These are phyloP conservation scores for Drosophila incognita DNA, from an alignment of 2,888 invertebrate genomes.

Conservation along the genomic window DNA sequence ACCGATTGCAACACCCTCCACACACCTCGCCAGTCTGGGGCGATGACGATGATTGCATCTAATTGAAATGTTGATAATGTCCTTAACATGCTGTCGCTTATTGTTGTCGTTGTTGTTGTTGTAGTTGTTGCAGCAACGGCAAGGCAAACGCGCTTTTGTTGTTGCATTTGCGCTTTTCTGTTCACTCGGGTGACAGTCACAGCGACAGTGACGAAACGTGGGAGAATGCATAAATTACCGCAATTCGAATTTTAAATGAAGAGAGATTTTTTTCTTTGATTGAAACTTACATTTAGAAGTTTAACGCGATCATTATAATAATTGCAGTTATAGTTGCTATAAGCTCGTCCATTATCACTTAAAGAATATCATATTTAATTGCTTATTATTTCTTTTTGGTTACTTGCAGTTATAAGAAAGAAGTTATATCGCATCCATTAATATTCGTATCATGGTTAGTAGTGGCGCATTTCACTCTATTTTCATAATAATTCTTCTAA, in stretches of 20 bases:
- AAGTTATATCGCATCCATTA: background rate
- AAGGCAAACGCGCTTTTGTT: conserved; percentile 51
- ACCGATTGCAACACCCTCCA: background rate
- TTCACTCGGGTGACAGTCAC: conserved; percentile 16
- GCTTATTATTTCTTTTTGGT: background rate
- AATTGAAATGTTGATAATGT: conserved; percentile 83
- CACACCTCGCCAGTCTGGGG: conserved; percentile 13
- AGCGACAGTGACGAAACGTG: conserved; percentile 50
- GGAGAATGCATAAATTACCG: conserved; percentile 51
- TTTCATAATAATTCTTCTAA: background rate
- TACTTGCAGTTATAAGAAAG: background rate
- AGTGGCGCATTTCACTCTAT: background rate
- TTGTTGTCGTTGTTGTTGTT: conserved; percentile 26
- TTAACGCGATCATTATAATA: background rate
- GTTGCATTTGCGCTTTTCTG: conserved; percentile 51
- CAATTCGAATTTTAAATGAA: conserved; percentile 4
- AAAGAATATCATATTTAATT: background rate
- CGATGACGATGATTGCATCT: conserved; percentile 69
- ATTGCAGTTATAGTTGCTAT: background rate
- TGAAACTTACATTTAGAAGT: conserved; percentile 1
- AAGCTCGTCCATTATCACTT: background rate
- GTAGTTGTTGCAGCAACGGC: conserved; percentile 23
- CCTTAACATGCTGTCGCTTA: conserved; percentile 69
- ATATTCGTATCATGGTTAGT: background rate
- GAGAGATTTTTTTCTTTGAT: background rate